Evolutionary conservation across 2,113 vertebrate genomes (phyloP).

Genomic region (Herpailurus yagouaroundi): DNA sequence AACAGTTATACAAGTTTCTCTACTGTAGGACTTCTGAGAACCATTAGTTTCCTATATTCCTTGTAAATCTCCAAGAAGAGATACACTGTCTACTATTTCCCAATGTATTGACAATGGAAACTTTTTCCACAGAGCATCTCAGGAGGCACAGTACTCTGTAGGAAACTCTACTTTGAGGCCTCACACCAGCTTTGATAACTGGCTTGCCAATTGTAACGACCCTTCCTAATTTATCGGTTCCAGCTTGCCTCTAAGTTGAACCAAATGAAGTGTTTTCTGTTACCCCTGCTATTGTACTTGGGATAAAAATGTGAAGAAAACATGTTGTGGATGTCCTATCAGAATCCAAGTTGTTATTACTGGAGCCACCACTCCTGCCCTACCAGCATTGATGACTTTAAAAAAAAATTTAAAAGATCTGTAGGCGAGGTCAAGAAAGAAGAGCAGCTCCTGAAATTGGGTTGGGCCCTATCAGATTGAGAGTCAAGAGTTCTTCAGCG

Average conservation of each 20-base stretch:
- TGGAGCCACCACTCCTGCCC: not conserved
- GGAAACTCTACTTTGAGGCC: not conserved
- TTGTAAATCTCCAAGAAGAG: not conserved
- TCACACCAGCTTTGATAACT: not conserved
- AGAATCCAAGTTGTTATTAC: not conserved
- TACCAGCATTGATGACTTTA: not conserved
- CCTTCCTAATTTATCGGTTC: not conserved
- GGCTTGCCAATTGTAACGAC: not conserved
- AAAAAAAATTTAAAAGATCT: not conserved
- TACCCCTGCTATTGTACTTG: not conserved
- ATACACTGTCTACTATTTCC: not conserved
- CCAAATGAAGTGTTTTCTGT: not conserved
- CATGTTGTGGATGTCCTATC: not conserved
- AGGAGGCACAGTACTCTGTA: not conserved
- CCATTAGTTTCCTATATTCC: not conserved
- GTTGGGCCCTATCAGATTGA: fast-evolving
- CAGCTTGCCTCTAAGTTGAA: not conserved
- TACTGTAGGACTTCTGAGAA: not conserved
- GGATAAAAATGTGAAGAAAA: slow-evolving; percentile 3
- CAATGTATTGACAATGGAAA: not conserved
- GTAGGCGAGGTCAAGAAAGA: fast-evolving
- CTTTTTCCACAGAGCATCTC: not conserved
- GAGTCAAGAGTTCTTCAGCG: not conserved
- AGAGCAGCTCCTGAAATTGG: not conserved
- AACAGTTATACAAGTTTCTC: not conserved